Evolutionary conservation across 2,113 vertebrate species (phyloP).

Genomic region (Phaethon lepturus): DNA sequence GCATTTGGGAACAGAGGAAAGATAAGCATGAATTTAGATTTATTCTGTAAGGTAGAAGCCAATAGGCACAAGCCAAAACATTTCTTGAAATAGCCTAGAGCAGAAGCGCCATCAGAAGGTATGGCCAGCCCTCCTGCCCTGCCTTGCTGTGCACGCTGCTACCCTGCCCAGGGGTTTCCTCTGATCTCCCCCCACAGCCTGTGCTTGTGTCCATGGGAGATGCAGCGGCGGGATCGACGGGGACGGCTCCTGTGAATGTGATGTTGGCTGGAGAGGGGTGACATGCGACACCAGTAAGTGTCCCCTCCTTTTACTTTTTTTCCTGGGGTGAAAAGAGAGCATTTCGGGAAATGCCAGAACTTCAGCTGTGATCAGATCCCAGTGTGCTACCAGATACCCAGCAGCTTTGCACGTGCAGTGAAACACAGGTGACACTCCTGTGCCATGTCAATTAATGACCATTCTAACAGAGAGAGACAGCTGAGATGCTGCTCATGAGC

Average conservation of each 20-base stretch:
- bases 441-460: background rate
- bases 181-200: conserved; percentile 70
- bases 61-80: background rate
- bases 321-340: background rate
- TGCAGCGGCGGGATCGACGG: conserved; percentile 83
- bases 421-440: fast-evolving
- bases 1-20: background rate
- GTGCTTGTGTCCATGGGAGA: conserved; percentile 83
- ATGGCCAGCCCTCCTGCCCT: background rate
- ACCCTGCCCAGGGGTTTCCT: background rate
- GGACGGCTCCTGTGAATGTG: conserved; percentile 88
- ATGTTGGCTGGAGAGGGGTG: conserved; percentile 88
- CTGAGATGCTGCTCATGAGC: background rate
- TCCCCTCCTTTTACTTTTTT: background rate
- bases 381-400: background rate
- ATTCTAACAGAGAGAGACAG: background rate
- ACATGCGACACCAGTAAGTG: conserved; percentile 81
- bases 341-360: background rate
- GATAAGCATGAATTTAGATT: background rate
- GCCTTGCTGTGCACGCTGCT: background rate
- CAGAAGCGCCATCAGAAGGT: background rate
- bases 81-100: background rate
- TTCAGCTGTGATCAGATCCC: background rate
- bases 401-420: background rate
- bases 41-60: background rate